Conservation (phyloP, 2,888 invertebrate genomes). For the Halictus ligatus region DNA sequence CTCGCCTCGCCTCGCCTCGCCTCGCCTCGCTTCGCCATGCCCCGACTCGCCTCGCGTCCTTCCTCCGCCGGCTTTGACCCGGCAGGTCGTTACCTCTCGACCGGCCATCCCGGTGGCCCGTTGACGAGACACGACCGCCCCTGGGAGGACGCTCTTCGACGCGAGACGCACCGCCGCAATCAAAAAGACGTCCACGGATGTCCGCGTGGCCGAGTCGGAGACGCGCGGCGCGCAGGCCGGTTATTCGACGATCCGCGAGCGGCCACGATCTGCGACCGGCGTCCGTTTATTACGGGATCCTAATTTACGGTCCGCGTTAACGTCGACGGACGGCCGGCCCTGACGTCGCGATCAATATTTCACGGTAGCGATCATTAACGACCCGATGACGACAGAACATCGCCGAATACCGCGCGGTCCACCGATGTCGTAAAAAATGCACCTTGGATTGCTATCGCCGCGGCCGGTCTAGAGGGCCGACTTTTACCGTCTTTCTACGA, state of each 20-base stretch:
- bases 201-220: conserved; percentile 16
- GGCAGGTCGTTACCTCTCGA: conserved; percentile 70
- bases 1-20: background rate
- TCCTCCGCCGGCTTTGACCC: conserved; percentile 58
- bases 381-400: conserved; percentile 6
- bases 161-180: conserved; percentile 54
- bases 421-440: background rate
- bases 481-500: background rate
- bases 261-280: background rate
- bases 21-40: background rate
- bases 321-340: background rate
- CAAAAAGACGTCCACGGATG: conserved; percentile 41
- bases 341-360: conserved; percentile 27
- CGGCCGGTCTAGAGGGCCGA: background rate
- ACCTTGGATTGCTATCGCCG: background rate
- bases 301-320: conserved; percentile 28
- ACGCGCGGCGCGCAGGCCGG: background rate
- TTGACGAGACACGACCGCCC: conserved; percentile 73
- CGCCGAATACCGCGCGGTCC: background rate
- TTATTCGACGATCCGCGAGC: background rate
- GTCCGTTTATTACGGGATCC: conserved; percentile 14
- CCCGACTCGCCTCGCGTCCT: conserved; percentile 31
- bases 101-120: conserved; percentile 67
- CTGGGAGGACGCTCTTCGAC: conserved; percentile 46
- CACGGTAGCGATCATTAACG: conserved; percentile 14